Conservation (phyloP, 2,888 invertebrate species). For the Nemoura dubitans region DNA sequence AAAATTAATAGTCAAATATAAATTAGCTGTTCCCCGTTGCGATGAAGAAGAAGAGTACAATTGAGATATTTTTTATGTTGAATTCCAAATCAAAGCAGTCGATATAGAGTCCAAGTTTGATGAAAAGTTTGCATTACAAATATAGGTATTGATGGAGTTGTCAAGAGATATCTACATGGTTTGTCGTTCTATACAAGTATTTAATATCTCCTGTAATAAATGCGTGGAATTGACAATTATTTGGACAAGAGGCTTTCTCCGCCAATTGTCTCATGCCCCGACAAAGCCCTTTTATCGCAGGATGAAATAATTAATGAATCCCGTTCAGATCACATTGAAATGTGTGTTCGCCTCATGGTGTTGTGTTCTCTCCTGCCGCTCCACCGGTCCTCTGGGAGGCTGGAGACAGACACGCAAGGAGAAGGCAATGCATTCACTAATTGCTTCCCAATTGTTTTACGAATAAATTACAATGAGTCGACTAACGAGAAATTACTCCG, state of each 20-base stretch:
- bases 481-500: slow-evolving; percentile 45
- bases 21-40: not conserved
- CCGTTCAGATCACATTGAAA: not conserved
- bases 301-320: slow-evolving; percentile 5
- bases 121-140: not conserved
- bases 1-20: not conserved
- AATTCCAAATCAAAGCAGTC: not conserved
- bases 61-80: not conserved
- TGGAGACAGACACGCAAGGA: slow-evolving; percentile 24
- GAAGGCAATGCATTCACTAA: slow-evolving; percentile 41
- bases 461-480: slow-evolving; percentile 45
- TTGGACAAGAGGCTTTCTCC: not conserved
- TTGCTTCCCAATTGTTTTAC: slow-evolving; percentile 44
- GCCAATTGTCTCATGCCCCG: not conserved
- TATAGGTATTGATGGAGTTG: not conserved
- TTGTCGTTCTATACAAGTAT: not conserved
- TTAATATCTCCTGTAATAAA: not conserved
- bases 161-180: not conserved
- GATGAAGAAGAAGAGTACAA: not conserved
- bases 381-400: not conserved
- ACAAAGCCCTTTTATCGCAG: not conserved
- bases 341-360: slow-evolving; percentile 16
- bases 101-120: not conserved
- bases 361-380: not conserved
- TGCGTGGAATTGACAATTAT: not conserved